Evolutionary conservation across 2,113 vertebrate species (phyloP).

Genomic region (Gymnorhina tibicen): DNA sequence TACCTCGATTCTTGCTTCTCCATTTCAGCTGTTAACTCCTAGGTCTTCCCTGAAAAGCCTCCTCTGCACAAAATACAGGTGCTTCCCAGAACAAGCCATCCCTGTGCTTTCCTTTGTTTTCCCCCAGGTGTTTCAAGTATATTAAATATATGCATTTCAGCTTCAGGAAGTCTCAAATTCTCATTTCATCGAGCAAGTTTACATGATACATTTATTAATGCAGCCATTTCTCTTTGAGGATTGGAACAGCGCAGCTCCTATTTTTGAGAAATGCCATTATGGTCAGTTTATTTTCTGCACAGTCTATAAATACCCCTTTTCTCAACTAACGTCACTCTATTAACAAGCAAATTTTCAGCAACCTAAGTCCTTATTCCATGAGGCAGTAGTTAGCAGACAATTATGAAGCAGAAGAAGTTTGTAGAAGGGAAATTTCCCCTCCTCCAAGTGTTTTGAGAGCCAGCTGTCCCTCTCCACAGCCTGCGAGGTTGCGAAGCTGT

Average conservation of each 20-base stretch:
- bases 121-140: not conserved
- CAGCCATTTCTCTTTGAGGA: not conserved
- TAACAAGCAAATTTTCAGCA: not conserved
- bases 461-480: not conserved
- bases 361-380: not conserved
- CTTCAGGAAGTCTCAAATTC: not conserved
- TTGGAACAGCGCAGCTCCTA: not conserved
- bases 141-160: not conserved
- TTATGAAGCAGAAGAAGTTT: not conserved
- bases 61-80: not conserved
- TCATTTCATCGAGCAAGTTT: not conserved
- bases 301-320: not conserved
- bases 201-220: not conserved
- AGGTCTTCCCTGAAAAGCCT: not conserved
- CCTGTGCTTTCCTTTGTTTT: not conserved
- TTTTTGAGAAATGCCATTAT: not conserved
- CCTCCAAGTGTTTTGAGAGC: not conserved
- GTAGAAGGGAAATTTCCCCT: not conserved
- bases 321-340: not conserved
- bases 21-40: slow-evolving; percentile 10
- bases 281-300: not conserved
- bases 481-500: not conserved
- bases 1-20: not conserved
- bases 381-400: not conserved
- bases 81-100: not conserved